Conservation (phyloP, 2,113 vertebrate species). For the Heterochromis multidens region DNA sequence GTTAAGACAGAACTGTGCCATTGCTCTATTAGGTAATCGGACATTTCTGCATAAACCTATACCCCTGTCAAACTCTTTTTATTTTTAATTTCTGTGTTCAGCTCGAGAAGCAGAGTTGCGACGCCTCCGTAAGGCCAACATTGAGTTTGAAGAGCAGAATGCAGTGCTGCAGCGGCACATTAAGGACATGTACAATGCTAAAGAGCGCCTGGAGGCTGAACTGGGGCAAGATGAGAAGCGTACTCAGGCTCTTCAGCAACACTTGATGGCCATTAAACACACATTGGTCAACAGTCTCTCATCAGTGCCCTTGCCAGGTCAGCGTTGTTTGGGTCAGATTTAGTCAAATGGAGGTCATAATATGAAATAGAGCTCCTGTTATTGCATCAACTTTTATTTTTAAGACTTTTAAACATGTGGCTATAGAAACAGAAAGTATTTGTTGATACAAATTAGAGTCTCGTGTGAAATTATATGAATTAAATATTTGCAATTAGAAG, state of each 20-base stretch:
- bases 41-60: background rate
- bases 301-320: conserved; percentile 90
- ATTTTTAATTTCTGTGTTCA: conserved; percentile 24
- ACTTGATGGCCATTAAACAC: conserved; percentile 88
- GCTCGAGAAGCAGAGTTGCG: conserved; percentile 93
- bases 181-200: conserved; percentile 92
- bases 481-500: background rate
- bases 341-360: background rate
- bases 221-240: conserved; percentile 90
- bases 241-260: conserved; percentile 89
- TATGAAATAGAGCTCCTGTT: background rate
- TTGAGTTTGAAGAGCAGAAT: conserved; percentile 97
- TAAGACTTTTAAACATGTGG: background rate
- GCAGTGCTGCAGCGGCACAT: conserved; percentile 92
- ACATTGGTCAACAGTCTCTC: conserved; percentile 87
- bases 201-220: conserved; percentile 94
- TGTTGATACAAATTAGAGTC: background rate
- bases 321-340: background rate
- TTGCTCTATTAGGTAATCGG: background rate
- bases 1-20: background rate
- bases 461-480: background rate
- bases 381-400: background rate
- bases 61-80: background rate
- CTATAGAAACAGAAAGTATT: background rate
- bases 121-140: conserved; percentile 91